Evolutionary conservation across 2,113 vertebrate genomes (phyloP), one percentile per base, ranked within the genome.

Genomic region (Neodontobutis hainanensis): DNA sequence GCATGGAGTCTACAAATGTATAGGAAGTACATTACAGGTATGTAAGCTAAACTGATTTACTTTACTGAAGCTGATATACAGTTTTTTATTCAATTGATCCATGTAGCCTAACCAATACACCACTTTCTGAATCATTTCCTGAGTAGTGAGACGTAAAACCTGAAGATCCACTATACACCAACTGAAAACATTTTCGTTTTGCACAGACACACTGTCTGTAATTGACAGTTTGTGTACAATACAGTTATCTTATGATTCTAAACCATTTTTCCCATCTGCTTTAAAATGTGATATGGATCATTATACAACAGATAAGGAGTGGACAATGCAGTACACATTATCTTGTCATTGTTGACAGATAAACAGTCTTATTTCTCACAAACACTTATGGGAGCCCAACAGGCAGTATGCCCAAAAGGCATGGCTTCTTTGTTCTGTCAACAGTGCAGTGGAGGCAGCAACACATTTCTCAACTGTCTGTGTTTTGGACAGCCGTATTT

Each of bases 281-380:
- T 87, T 87, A 81, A 83, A 85, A 85, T 76, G 88, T 70, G 79
- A 89, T 80, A 85, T 16, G 55, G 77, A 82, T 83, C 84, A 86
- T 88, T 87, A 76, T 78, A 68, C 63, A 19, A 71, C 65, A 80
- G 80, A 89, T 80, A 86, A 84, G 70, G 64, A 81, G 76, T 70
- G 82, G 82, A 88, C 80, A 80, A 83, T 72, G 69, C 74, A 80
- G 75, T 55, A 75, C 83, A 81, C 77, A 88, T 92, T 90, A 90
- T 86, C 83, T 82, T 83, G 87, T 90, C 88, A 86, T 53, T 71
- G 61, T 82, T 86, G 86, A 88, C 83, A 85, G 81, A 90, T 87
- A 87, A 92, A 92, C 75, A 65, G 78, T 73, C 50, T 82, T 83
- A 77, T 88, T 89, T 90, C 66, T 57, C 58, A 69, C 57, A 84